phyloP scores from a whole-genome alignment of 1,140 invertebrate genomes.

The Drosophila arizonae region DNA sequence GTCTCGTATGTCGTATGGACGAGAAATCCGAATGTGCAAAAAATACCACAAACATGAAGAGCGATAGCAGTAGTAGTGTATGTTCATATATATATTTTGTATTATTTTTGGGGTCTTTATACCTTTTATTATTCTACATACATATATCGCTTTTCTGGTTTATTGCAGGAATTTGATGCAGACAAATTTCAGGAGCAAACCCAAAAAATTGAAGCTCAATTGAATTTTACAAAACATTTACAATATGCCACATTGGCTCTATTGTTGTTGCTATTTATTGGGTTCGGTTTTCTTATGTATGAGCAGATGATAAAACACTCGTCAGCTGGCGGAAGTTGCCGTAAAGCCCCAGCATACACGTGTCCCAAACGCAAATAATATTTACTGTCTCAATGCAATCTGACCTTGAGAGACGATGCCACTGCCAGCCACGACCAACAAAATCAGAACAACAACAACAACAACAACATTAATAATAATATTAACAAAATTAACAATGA shows the following conservation, averaged over 20 bases:
- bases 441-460: slow-evolving; percentile 15
- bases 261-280: slow-evolving; percentile 43
- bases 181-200: slow-evolving; percentile 3
- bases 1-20: slow-evolving; percentile 56
- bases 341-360: slow-evolving; percentile 35
- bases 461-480: slow-evolving; percentile 21
- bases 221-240: slow-evolving; percentile 54
- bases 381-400: slow-evolving; percentile 79
- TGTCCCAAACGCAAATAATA: slow-evolving; percentile 71
- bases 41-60: not conserved
- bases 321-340: not conserved
- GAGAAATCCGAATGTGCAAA: slow-evolving; percentile 15
- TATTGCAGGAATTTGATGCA: not conserved
- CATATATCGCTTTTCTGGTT: not conserved
- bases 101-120: not conserved
- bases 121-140: not conserved
- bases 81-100: not conserved
- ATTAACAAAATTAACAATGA: slow-evolving; percentile 13
- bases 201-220: slow-evolving; percentile 20
- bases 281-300: slow-evolving; percentile 56
- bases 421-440: slow-evolving; percentile 22
- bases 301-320: slow-evolving; percentile 28
- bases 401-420: slow-evolving; percentile 65
- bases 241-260: slow-evolving; percentile 53
- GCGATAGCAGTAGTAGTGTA: not conserved